These are phyloP conservation scores for Nothocercus julius DNA, from an alignment of 2,113 vertebrate genomes.

Conservation along the genomic window DNA sequence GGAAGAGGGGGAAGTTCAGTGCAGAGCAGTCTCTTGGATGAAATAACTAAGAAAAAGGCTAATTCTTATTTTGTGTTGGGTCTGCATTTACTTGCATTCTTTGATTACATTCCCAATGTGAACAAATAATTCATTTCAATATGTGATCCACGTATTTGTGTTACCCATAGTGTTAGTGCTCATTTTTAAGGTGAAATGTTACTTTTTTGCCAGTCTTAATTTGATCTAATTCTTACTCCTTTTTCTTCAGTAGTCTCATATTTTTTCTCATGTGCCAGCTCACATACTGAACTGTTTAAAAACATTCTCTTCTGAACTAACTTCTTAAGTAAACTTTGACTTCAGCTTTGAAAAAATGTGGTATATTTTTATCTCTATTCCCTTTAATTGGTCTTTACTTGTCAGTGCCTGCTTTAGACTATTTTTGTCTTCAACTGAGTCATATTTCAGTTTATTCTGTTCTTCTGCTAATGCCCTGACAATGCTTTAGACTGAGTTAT, in stretches of 20 bases:
- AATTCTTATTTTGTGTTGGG: background rate
- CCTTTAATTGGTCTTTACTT: constrained; percentile 10
- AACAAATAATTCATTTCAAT: background rate
- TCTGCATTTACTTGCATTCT: background rate
- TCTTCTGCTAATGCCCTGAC: background rate
- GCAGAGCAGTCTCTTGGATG: background rate
- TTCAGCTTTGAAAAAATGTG: background rate
- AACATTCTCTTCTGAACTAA: background rate
- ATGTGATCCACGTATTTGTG: background rate
- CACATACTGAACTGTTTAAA: background rate
- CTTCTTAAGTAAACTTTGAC: background rate
- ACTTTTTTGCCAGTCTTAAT: background rate
- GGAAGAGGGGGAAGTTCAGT: background rate
- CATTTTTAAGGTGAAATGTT: background rate
- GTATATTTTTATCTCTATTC: background rate
- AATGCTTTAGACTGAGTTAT: background rate
- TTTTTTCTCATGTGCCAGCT: background rate
- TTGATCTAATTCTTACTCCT: background rate
- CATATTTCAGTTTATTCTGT: constrained; percentile 1
- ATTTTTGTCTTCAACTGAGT: constrained; percentile 48
- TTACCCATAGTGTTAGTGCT: background rate
- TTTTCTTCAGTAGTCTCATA: background rate
- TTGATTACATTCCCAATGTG: background rate
- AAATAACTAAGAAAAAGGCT: background rate
- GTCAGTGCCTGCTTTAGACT: background rate